Base-by-base conservation (phyloP, 2,113 vertebrate species). In the Ariopsis seemanni region DNA sequence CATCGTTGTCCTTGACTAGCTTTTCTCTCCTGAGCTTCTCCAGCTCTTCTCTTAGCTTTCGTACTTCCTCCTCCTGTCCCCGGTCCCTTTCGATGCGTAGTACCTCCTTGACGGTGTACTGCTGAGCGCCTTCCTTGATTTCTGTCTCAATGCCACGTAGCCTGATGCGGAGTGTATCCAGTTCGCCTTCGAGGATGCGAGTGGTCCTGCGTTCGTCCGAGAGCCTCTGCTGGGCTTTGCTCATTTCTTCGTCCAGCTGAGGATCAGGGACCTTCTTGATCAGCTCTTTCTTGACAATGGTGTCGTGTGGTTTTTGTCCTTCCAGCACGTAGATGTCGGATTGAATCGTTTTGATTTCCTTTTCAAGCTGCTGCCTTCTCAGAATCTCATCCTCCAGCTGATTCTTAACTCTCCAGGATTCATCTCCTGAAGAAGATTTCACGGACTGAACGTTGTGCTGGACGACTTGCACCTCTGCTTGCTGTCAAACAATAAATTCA, bases 51-150 rank as follows among this genome's bases (percentile, higher is more conserved):
- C 95, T 95, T 52, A 99, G 96, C 85, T 92, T 96, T 86, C 97
- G 92, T 57, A 98, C 93, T 87, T 98, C 96, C 18, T 97, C 96
- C 0, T 96, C 97, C 89, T 98, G 98, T n/a, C 92, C 95, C 22
- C 95, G 95, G 85, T 99, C 98, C 0, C 95, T 96, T 89, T 98
- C 97, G 0, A 99, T 99, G 42, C 98, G 96, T 82, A 99, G 91
- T 0, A 99, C 98, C 88, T 99, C 98, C 87, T 99, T 99, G 69
- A 99, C 97, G 0, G 96, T 95, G 0, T 98, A 99, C 85, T 99
- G 96, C 93, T 98, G 97, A 3, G 97, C 97, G 1, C 97, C 97
- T 48, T 96, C 96, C 88, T 92, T 96, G 62, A 95, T 91, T 90
- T 97, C 97, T 0, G 96, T 96, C 89, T 99, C 97, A 48, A 98